Evolutionary conservation across 2,113 vertebrate genomes (phyloP).

Genomic region (Syngnathoides biaculeatus): DNA sequence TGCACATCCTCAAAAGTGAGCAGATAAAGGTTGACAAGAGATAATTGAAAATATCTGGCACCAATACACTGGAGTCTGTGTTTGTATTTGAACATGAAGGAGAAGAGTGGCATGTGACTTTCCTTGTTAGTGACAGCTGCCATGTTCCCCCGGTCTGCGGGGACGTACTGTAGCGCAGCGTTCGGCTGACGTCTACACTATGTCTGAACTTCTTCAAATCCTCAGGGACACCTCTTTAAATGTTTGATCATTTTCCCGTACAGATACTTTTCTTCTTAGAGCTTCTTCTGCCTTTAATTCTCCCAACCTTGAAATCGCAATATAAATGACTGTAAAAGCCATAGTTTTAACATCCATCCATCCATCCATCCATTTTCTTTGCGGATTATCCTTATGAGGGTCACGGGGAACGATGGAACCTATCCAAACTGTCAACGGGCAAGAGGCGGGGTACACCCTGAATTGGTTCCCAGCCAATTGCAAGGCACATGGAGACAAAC

Average conservation of each 20-base stretch:
- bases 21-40: slow-evolving; percentile 64
- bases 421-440: too few relatives aligned
- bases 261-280: slow-evolving; percentile 49
- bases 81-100: slow-evolving; percentile 71
- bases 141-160: slow-evolving; percentile 67
- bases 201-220: slow-evolving; percentile 59
- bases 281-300: slow-evolving; percentile 49
- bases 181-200: slow-evolving; percentile 58
- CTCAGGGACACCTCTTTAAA: slow-evolving; percentile 56
- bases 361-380: too few relatives aligned
- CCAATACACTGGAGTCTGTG: slow-evolving; percentile 59
- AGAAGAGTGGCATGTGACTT: slow-evolving; percentile 62
- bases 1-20: slow-evolving; percentile 45
- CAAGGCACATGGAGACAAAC: too few relatives aligned
- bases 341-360: not conserved
- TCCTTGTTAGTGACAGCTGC: slow-evolving; percentile 75
- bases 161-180: slow-evolving; percentile 51
- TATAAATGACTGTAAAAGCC: not conserved
- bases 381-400: too few relatives aligned
- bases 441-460: too few relatives aligned
- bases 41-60: slow-evolving; percentile 72
- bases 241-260: slow-evolving; percentile 63
- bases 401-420: too few relatives aligned
- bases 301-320: slow-evolving; percentile 47
- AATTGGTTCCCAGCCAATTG: too few relatives aligned